phyloP scores from a whole-genome alignment of 2,797 vertebrate species.

The Sebastes kiyomatsui region DNA sequence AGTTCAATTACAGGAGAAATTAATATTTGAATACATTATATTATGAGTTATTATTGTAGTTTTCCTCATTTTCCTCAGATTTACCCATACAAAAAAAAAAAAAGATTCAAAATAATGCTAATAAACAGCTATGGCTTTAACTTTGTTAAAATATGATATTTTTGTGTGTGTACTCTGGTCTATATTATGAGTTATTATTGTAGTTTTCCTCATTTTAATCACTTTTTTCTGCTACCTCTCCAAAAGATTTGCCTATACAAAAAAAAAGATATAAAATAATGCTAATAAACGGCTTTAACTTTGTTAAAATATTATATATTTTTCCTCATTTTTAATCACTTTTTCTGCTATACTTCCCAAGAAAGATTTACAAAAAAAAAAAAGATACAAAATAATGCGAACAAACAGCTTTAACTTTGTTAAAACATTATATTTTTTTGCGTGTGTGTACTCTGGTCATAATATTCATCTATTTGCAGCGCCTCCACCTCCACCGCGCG shows the following conservation, averaged over 20 bases:
- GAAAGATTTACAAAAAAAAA: too few species aligned
- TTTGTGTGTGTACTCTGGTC: neutral
- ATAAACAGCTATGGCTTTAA: neutral
- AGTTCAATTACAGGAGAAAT: neutral
- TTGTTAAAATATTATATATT: neutral
- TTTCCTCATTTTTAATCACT: neutral
- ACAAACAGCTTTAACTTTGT: neutral
- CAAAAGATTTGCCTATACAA: neutral
- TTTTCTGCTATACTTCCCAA: neutral
- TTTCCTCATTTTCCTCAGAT: neutral
- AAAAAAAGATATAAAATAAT: neutral
- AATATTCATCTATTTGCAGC: slow-evolving; percentile 9
- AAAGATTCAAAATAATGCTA: neutral
- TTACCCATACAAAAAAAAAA: neutral
- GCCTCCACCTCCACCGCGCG: neutral
- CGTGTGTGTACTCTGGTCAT: neutral
- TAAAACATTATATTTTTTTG: neutral
- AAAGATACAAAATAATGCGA: neutral
- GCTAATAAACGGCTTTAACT: neutral
- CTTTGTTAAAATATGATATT: neutral
- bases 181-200: neutral
- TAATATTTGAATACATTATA: neutral
- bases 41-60: neutral
- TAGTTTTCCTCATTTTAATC: neutral
- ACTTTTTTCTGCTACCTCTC: neutral